Evolutionary conservation across 2,113 vertebrate genomes (phyloP), one percentile per base, ranked within the genome.

Genomic region (Holacanthus passer): DNA sequence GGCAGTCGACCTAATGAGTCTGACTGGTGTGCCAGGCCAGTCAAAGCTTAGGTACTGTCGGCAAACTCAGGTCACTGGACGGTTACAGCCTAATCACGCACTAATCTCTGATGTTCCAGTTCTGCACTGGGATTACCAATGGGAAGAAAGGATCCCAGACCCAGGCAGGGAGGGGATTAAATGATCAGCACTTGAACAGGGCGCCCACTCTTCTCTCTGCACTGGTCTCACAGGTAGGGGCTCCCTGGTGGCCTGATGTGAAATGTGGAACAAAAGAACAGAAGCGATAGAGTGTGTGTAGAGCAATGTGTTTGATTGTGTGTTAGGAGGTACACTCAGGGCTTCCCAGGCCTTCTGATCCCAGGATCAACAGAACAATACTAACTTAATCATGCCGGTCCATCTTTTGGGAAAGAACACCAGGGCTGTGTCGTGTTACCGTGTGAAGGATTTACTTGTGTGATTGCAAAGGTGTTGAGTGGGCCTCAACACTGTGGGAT

Each of bases 81-180:
- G 24, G 68, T 48, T 80, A 66, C 52, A 79, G 58, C 55, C 83
- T 87, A 84, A 90, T 86, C 79, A 86, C 45, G 13, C 39, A 75
- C 84, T 93, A 92, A 93, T 93, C 91, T 91, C 82, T 75, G 77
- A 92, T 88, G 91, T 93, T 91, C 88, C 84, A 93, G 87, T 89
- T 88, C 82, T 63, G 64, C 62, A 60, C 66, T 79, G 63, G 77
- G 85, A 90, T 91, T 89, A 91, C 77, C 74, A 83, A 81, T 53
- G 60, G 77, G 35, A 88, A 77, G 64, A 87, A 86, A 86, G 59
- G 50, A 83, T 87, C 80, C 69, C 73, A 89, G 78, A 86, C 58
- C 60, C 45, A 56, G 47, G 66, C 24, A 60, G 59, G 55, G 52
- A 85, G 58, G 53, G 73, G 81, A 87, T 92, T 89, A 92, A 82